Evolutionary conservation across 2,797 vertebrate species (phyloP).

Genomic region (Pantherophis alleghaniensis): DNA sequence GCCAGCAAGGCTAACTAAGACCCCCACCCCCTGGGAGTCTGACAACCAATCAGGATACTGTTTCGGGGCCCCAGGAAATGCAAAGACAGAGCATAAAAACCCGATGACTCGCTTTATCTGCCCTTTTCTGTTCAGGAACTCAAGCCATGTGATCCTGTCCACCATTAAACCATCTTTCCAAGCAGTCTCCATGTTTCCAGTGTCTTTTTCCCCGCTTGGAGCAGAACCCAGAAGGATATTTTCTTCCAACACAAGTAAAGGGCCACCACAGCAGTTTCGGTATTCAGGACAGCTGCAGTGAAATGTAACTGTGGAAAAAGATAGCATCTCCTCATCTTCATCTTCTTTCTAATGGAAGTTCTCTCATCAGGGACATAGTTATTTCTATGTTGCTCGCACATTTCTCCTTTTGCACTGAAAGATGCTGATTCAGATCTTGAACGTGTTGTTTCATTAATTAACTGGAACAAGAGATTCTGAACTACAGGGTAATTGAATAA

Average conservation of each 20-base stretch:
- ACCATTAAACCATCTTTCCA: no score
- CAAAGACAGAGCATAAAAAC: no score
- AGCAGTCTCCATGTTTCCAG: no score
- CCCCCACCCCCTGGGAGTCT: no score
- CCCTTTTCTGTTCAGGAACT: no score
- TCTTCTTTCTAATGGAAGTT: constrained; percentile 1
- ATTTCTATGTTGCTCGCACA: constrained; percentile 6
- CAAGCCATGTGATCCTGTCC: no score
- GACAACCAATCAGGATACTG: no score
- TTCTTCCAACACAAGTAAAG: neutral
- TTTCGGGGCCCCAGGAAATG: no score
- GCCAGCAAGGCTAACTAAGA: no score
- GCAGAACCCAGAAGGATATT: no score
- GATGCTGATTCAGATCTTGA: constrained; percentile 18
- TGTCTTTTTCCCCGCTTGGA: no score
- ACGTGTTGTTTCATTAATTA: constrained; percentile 37
- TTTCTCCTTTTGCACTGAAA: neutral
- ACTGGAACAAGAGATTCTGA: constrained; percentile 35
- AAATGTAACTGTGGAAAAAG: neutral
- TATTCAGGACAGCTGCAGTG: rapidly evolving
- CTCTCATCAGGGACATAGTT: neutral
- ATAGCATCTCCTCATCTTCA: neutral
- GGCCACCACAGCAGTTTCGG: neutral
- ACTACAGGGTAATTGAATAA: constrained; percentile 35
- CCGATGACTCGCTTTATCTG: no score